These are phyloP conservation scores for Porites lutea DNA, from an alignment of 64 coral and sea anemone genomes.

Conservation along the genomic window DNA sequence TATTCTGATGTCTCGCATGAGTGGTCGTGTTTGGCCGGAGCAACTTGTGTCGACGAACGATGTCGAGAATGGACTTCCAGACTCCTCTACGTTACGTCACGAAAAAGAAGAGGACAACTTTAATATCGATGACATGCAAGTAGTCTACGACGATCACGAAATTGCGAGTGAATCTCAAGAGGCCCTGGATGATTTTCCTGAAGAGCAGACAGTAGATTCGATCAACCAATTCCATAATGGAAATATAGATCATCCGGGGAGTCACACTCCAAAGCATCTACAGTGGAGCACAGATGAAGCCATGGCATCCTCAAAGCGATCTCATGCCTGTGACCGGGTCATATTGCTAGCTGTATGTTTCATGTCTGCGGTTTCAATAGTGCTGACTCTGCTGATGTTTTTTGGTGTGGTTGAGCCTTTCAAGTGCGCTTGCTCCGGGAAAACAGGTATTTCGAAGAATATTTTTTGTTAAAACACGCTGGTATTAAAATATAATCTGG, in stretches of 20 bases:
- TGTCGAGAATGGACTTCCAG: background rate
- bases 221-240: background rate
- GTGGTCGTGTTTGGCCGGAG: background rate
- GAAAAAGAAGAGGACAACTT: background rate
- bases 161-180: background rate
- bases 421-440: background rate
- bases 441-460: slow-evolving; percentile 8
- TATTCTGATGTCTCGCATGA: background rate
- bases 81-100: background rate
- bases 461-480: no score
- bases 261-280: background rate
- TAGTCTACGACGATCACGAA: background rate
- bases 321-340: background rate
- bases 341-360: background rate
- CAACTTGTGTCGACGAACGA: background rate
- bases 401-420: background rate
- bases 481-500: no score
- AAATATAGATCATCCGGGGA: background rate
- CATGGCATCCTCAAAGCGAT: background rate
- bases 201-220: background rate
- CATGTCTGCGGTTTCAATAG: background rate
- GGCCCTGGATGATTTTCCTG: background rate
- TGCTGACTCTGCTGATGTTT: slow-evolving; percentile 4
- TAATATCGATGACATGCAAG: background rate
- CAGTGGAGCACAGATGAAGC: background rate